Conservation (phyloP, 1,140 invertebrate species). For the Ceratoteleas bidentatus region DNA sequence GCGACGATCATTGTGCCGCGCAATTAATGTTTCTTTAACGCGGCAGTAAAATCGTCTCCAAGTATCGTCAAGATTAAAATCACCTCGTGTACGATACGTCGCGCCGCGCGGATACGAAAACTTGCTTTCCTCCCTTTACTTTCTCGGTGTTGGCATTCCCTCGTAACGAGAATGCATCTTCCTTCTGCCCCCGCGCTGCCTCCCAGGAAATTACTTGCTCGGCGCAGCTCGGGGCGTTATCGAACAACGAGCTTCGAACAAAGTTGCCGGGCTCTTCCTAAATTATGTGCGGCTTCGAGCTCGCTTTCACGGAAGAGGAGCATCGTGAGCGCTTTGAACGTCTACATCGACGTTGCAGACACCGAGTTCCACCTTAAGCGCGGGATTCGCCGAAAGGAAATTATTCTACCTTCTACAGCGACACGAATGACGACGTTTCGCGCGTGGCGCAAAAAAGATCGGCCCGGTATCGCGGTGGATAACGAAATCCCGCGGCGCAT, state of each 20-base stretch:
- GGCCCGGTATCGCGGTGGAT: too few relatives aligned
- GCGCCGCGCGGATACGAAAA: conserved; percentile 59
- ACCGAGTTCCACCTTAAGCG: conserved; percentile 62
- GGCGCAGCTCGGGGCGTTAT: conserved; percentile 68
- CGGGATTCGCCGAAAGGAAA: conserved; percentile 62
- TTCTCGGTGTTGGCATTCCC: conserved; percentile 67
- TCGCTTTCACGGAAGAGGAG: conserved; percentile 68
- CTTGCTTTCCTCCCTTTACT: conserved; percentile 67
- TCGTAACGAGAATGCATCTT: conserved; percentile 70
- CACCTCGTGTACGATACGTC: conserved; percentile 58
- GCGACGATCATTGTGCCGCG: conserved; percentile 44
- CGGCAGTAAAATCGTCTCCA: conserved; percentile 62
- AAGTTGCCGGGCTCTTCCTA: conserved; percentile 68
- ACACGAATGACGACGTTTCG: conserved; percentile 62
- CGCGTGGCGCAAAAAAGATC: conserved; percentile 49
- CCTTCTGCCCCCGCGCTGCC: conserved; percentile 54
- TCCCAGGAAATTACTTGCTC: conserved; percentile 70
- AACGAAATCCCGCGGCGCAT: too few relatives aligned
- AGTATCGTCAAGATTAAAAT: conserved; percentile 68
- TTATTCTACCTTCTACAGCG: conserved; percentile 62
- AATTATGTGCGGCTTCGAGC: conserved; percentile 69
- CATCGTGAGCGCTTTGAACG: conserved; percentile 66
- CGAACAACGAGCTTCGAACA: conserved; percentile 70
- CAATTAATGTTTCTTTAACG: conserved; percentile 67
- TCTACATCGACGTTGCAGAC: conserved; percentile 67